Base-by-base conservation (phyloP, 2,797 vertebrate genomes). In the Muraenolepis orangiensis region DNA sequence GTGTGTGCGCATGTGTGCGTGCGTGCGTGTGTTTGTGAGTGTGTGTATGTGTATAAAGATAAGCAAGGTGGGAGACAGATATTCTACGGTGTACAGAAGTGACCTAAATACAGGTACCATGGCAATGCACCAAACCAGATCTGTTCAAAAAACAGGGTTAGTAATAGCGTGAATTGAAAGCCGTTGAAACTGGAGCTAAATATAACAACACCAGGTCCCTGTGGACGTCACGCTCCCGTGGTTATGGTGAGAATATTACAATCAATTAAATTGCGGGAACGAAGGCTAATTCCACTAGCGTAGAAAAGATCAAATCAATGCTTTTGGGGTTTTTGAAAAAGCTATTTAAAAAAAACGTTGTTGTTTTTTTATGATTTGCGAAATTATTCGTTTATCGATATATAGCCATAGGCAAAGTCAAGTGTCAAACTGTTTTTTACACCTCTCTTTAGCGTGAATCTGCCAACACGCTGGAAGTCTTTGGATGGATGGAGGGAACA, bases 91-190 rank as follows among this genome's bases (percentile, higher is more conserved):
- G 82, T 77, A 86, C 86, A 85, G 84, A 73, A 0, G 61, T 90
- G 91, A 91, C 91, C 91, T 89, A 88, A 89, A 89, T 89, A 85
- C 85, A 90, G 85, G 84, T 89, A 83, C 74, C 78, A 76, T 70
- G 74, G 46, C 69, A 68, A 85, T 86, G 78, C 70, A 80, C 18
- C 72, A 66, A 20, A 75, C 72, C 73, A 38, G 61, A 78, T 76
- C 74, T 66, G 10, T 75, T 64, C 79, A 76, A 81, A 84, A 82
- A n/a, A n/a, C n/a, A n/a, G n/a, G n/a, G n/a, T n/a, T n/a, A n/a
- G n/a, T n/a, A n/a, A 78, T 12, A 23, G 74, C 20, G 80, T 34
- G 76, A 23, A 72, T 32, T 79, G 72, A 78, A 23, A 80, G 51
- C 20, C 51, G n/a, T 57, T 57, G 51, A 57, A 23, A 57, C n/a